A percentile compares a stretch with the other conserved stretches of the same genome.
phyloP scores from a whole-genome alignment of 2,113 vertebrate genomes.

The Chrysemys picta region DNA sequence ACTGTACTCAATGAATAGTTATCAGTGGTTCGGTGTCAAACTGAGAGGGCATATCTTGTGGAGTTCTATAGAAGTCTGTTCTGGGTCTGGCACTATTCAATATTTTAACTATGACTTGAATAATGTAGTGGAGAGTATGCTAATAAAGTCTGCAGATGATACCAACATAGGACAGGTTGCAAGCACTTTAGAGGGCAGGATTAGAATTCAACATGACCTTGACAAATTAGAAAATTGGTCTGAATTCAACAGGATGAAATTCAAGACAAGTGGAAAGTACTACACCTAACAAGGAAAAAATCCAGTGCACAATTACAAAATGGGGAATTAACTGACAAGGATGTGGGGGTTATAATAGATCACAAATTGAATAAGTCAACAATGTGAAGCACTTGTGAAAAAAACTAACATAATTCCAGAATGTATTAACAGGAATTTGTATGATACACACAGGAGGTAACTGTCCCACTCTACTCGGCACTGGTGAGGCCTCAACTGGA shows the following conservation, averaged over 20 bases:
- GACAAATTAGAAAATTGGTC: not conserved
- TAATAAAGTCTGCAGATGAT: not conserved
- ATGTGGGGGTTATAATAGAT: not conserved
- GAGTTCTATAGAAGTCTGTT: not conserved
- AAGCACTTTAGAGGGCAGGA: not conserved
- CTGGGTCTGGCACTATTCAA: not conserved
- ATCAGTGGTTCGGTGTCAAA: not conserved
- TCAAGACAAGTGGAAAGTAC: not conserved
- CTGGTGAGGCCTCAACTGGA: not conserved
- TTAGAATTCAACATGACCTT: not conserved
- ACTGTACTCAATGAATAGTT: not conserved
- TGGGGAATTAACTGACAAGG: not conserved
- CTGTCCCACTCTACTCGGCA: not conserved
- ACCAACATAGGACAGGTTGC: not conserved
- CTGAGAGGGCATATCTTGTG: not conserved
- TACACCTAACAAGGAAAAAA: not conserved
- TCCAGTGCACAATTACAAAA: not conserved
- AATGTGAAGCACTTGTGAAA: not conserved
- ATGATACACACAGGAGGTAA: not conserved
- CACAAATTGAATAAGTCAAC: not conserved
- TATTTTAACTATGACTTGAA: not conserved
- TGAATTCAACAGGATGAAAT: not conserved
- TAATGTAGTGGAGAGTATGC: not conserved
- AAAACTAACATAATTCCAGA: not conserved
- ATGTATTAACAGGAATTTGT: not conserved